Percentiles rank a stretch among this genome's conserved stretches.
Conservation (phyloP, 2,797 vertebrate species). For the Chrosomus eos region DNA sequence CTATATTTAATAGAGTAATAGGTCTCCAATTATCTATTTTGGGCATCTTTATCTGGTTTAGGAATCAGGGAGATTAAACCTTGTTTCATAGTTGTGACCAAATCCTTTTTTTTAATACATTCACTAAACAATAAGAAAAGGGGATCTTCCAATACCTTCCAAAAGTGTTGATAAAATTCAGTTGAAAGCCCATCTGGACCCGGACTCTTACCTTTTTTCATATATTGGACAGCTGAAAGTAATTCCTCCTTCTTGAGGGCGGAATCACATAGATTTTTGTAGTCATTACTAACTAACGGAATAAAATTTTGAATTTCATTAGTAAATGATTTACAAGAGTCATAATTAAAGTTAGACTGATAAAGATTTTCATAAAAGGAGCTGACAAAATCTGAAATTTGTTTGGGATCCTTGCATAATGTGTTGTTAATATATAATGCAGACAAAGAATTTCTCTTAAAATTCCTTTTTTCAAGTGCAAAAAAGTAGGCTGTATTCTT, state of each 20-base stretch:
- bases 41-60: not conserved
- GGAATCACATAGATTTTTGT: not conserved
- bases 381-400: not conserved
- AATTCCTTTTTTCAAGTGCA: no score
- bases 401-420: not conserved
- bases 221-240: not conserved
- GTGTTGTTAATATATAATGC: not conserved
- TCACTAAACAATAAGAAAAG: not conserved
- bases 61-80: not conserved
- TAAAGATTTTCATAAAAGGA: not conserved
- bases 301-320: not conserved
- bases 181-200: no score
- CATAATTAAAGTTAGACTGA: not conserved
- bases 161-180: not conserved
- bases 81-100: not conserved
- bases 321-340: not conserved
- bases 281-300: not conserved
- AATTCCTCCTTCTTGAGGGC: not conserved
- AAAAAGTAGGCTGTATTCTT: no score
- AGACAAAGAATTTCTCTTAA: not conserved
- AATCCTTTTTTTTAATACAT: not conserved
- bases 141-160: not conserved
- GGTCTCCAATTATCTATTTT: not conserved
- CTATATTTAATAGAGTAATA: not conserved
- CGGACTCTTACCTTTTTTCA: no score